Conservation (phyloP, 2,888 invertebrate species). For the Caenorhabditis doughertyi region DNA sequence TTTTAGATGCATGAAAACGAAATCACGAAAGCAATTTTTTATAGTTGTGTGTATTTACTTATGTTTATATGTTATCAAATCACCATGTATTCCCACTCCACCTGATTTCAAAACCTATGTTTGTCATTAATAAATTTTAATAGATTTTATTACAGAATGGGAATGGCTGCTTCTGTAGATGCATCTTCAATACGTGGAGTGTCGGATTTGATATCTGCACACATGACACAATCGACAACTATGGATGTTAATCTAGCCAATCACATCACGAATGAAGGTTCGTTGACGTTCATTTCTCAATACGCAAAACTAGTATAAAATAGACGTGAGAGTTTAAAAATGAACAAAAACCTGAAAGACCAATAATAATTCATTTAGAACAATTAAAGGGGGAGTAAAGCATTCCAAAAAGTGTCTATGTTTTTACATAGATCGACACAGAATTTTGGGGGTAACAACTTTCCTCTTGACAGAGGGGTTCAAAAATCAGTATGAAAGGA, state of each 20-base stretch:
- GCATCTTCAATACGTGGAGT: conserved; percentile 81
- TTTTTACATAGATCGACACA: too few relatives aligned
- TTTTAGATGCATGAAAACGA: conserved; percentile 17
- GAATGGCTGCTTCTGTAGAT: conserved; percentile 81
- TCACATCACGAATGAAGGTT: conserved; percentile 81
- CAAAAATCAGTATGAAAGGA: too few relatives aligned
- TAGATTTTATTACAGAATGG: conserved; percentile 60
- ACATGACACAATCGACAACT: conserved; percentile 82
- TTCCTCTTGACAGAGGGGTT: too few relatives aligned
- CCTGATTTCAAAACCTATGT: background rate
- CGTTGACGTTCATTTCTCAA: background rate
- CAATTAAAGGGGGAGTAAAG: too few relatives aligned
- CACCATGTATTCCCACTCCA: background rate
- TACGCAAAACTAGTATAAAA: background rate
- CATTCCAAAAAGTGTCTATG: too few relatives aligned
- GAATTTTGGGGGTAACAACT: too few relatives aligned
- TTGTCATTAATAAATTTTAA: background rate
- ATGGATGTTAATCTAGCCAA: conserved; percentile 82
- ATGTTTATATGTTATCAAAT: conserved; percentile 1
- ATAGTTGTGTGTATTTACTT: conserved; percentile 7
- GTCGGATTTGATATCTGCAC: conserved; percentile 82
- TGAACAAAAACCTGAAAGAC: too few relatives aligned
- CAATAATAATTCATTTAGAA: too few relatives aligned
- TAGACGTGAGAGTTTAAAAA: too few relatives aligned
- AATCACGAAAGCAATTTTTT: conserved; percentile 17